A percentile compares a stretch with the other conserved stretches of the same genome.
These are phyloP conservation scores for Drosophila melanocephala DNA, from an alignment of 2,888 invertebrate genomes.

Conservation along the genomic window DNA sequence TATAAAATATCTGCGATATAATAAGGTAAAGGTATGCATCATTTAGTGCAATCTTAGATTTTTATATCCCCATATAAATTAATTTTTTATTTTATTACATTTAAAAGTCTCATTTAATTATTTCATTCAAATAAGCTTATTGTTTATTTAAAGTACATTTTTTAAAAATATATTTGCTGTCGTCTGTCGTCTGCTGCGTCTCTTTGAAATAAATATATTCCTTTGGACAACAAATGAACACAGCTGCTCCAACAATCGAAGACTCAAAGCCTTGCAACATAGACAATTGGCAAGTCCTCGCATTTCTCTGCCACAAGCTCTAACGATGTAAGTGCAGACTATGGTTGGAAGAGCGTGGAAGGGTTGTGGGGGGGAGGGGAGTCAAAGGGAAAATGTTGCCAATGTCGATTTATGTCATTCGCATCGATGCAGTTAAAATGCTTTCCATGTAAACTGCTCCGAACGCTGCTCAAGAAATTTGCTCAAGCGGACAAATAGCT, in stretches of 20 bases:
- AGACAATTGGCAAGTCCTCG: conserved; percentile 49
- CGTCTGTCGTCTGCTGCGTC: background rate
- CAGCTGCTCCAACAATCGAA: conserved; percentile 29
- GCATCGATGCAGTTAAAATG: conserved; percentile 71
- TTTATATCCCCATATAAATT: too few species aligned
- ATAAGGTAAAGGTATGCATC: rapidly evolving
- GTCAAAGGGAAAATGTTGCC: conserved; percentile 26
- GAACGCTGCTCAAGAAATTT: conserved; percentile 48
- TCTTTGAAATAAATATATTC: conserved; percentile 9
- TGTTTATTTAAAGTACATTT: too few species aligned
- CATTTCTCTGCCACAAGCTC: conserved; percentile 29
- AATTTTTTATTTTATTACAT: too few species aligned
- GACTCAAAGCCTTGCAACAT: background rate
- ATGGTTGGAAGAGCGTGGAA: background rate
- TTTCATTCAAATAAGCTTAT: too few species aligned
- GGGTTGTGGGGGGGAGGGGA: background rate
- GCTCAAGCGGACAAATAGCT: conserved; percentile 69
- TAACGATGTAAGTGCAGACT: background rate
- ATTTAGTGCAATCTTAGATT: background rate
- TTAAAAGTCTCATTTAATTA: too few species aligned
- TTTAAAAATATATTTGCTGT: too few species aligned
- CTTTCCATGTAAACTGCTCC: conserved; percentile 71
- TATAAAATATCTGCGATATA: background rate
- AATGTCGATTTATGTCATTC: conserved; percentile 61
- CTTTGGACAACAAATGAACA: conserved; percentile 20